Percentiles rank a stretch among this genome's conserved stretches.
These are phyloP conservation scores for Bursaphelenchus okinawaensis DNA, from an alignment of 2,888 invertebrate species.

Conservation along the genomic window DNA sequence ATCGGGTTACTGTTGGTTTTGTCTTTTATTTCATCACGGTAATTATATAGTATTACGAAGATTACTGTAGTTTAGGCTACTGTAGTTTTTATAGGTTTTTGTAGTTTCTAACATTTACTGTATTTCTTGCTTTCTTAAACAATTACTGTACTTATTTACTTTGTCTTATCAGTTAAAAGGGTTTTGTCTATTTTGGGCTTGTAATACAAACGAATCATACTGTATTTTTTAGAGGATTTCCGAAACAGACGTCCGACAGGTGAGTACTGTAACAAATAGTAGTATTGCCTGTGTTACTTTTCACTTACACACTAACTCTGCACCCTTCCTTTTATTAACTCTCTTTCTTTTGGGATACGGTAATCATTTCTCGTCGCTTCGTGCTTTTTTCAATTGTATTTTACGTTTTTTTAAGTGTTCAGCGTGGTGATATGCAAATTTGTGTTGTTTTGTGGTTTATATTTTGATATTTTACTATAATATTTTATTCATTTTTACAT, in stretches of 20 bases:
- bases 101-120: background rate
- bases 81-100: no score
- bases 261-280: slow-evolving; percentile 22
- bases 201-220: background rate
- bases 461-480: no score
- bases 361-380: background rate
- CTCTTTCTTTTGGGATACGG: background rate
- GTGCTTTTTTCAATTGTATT: background rate
- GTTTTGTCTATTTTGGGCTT: background rate
- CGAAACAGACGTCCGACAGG: slow-evolving; percentile 57
- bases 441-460: no score
- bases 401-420: background rate
- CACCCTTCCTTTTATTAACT: background rate
- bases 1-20: no score
- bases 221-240: slow-evolving; percentile 53
- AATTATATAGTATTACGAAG: no score
- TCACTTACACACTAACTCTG: background rate
- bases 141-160: no score
- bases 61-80: no score
- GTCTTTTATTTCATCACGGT: no score
- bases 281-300: background rate
- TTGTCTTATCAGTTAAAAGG: no score
- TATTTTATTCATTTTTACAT: no score
- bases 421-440: no score
- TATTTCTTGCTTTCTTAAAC: background rate